Evolutionary conservation across 2,113 vertebrate genomes (phyloP).

Genomic region (Leptobrachium leishanense): DNA sequence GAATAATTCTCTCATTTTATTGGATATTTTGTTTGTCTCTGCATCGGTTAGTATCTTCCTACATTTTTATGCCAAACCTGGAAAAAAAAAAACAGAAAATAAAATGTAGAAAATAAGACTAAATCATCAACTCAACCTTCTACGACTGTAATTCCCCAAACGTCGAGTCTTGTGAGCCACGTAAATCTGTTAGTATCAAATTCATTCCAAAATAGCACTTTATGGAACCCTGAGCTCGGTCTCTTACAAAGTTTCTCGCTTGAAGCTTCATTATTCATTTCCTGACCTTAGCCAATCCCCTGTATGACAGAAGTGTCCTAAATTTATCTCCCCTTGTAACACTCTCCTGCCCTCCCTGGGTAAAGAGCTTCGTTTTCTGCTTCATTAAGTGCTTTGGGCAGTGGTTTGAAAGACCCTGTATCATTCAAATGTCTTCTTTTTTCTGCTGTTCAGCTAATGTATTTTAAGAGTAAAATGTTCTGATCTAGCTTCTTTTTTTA

Average conservation of each 20-base stretch:
- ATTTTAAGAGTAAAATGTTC: conserved; percentile 3
- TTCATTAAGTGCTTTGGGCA: conserved; percentile 41
- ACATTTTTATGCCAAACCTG: too few species aligned
- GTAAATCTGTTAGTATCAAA: conserved; percentile 1
- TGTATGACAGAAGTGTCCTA: conserved; percentile 31
- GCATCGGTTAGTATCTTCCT: too few species aligned
- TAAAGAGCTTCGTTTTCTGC: conserved; percentile 24
- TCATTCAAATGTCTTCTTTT: conserved; percentile 39
- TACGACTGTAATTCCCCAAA: not conserved
- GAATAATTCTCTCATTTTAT: too few species aligned
- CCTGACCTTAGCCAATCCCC: conserved; percentile 37
- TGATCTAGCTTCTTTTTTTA: not conserved
- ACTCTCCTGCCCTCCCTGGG: conserved; percentile 16
- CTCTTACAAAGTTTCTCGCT: conserved; percentile 19
- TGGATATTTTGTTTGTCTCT: too few species aligned
- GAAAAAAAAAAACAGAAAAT: too few species aligned
- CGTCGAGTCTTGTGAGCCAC: not conserved
- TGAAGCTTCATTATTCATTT: conserved; percentile 39
- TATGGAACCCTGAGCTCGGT: not conserved
- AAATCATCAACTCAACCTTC: not conserved
- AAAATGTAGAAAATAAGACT: too few species aligned
- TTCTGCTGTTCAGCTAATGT: conserved; percentile 18
- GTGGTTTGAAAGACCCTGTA: conserved; percentile 30
- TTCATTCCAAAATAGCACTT: conserved; percentile 27
- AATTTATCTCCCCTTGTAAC: conserved; percentile 40